Evolutionary conservation across 2,888 invertebrate genomes (phyloP), one percentile per base, ranked within the genome.

Genomic region (Drosophila gaucha): DNA sequence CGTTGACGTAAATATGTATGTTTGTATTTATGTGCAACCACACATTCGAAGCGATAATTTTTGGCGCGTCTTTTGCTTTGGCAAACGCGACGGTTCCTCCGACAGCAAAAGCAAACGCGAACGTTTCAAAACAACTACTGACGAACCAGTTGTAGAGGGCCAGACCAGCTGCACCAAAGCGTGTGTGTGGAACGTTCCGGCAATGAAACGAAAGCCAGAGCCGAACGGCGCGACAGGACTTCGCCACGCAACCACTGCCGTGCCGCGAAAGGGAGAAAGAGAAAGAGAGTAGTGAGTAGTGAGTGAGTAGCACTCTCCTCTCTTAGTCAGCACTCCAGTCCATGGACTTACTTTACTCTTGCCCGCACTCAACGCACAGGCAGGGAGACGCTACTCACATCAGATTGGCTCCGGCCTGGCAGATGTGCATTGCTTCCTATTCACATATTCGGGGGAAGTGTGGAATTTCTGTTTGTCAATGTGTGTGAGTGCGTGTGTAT

Each of bases 51-150:
- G 51, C 70, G 75, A 22, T 51, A 65, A 59, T 55, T 62, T 74
- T 74, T 74, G 74, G 74, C 74, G 74, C 74, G 74, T 75, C 59
- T 75, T 74, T 75, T 59, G 39, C 36, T 44, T 39, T 63, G 56
- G 54, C 46, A 8, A 52, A 55, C 57, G 58, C 39, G 46, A 63
- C 33, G 31, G 18, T 24, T 38, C 28, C 36, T 62, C 57, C 66
- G 55, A 20, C 24, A 31, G 20, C 31, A 30, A 33, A 41, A 67
- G 74, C 70, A 18, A 52, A 63, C 74, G 57, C 20, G 33, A 56
- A 33, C 67, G 74, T 47, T 67, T 71, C 74, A 74, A 67, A 77
- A 78, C 58, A 74, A 77, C 74, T 67, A 77, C 78, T 77, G 77
- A 69, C 41, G 50, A 16, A 44, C 57, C 52, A 51, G 22, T 44